A percentile compares a stretch with the other conserved stretches of the same genome.
phyloP scores from a whole-genome alignment of 2,888 invertebrate species.

The Pediacus dermestoides region DNA sequence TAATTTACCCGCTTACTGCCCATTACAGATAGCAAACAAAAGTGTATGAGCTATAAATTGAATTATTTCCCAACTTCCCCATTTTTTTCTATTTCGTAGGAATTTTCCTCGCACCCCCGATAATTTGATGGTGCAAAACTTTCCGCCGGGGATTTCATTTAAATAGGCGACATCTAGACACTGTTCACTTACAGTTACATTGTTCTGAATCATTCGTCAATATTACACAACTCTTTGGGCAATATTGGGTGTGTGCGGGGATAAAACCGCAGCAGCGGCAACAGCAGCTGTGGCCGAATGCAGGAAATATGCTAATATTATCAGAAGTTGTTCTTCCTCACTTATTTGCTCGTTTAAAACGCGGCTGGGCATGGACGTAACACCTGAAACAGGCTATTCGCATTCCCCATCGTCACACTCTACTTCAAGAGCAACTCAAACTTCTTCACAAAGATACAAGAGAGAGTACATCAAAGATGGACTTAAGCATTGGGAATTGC shows the following conservation, averaged over 20 bases:
- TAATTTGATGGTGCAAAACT: too few species aligned
- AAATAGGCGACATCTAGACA: too few species aligned
- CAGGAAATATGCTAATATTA: slow-evolving; percentile 43
- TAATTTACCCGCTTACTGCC: too few species aligned
- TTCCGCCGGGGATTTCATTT: too few species aligned
- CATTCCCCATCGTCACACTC: slow-evolving; percentile 26
- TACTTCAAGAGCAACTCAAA: slow-evolving; percentile 25
- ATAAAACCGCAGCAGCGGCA: slow-evolving; percentile 9
- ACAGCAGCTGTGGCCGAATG: slow-evolving; percentile 34
- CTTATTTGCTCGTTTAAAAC: slow-evolving; percentile 36
- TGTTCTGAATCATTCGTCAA: slow-evolving; percentile 6
- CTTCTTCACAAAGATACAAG: slow-evolving; percentile 29
- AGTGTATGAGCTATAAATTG: too few species aligned
- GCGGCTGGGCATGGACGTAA: slow-evolving; percentile 37
- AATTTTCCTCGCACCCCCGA: too few species aligned
- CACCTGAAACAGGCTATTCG: slow-evolving; percentile 40
- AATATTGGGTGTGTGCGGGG: not conserved
- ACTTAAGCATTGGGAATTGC: slow-evolving; percentile 35
- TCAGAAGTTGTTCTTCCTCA: slow-evolving; percentile 40
- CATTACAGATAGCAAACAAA: too few species aligned
- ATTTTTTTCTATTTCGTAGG: too few species aligned
- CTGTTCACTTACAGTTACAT: too few species aligned
- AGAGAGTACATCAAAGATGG: slow-evolving; percentile 34
- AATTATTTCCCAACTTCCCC: too few species aligned
- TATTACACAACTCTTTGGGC: slow-evolving; percentile 1